A percentile compares a stretch with the other conserved stretches of the same genome.
These are phyloP conservation scores for Mythimna impura DNA, from an alignment of 2,888 invertebrate genomes.

Conservation along the genomic window DNA sequence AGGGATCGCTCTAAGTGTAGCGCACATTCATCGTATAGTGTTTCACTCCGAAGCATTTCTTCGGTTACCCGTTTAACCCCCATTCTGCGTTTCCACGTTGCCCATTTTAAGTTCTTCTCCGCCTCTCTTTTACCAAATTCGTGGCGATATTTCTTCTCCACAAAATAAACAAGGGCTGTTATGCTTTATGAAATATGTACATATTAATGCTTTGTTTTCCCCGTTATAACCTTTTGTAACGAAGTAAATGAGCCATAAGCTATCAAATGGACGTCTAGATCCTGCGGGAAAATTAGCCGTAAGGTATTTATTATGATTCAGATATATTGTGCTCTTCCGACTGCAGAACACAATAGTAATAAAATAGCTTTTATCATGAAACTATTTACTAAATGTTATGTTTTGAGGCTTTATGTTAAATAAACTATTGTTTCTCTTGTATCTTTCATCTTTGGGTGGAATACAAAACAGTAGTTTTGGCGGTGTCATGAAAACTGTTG, in stretches of 20 bases:
- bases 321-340: conserved; percentile 28
- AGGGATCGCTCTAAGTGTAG: conserved; percentile 50
- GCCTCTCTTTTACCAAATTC: conserved; percentile 29
- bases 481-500: conserved; percentile 45
- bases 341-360: background rate
- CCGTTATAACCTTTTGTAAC: conserved; percentile 50
- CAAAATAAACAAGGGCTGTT: conserved; percentile 49
- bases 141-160: conserved; percentile 30
- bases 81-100: conserved; percentile 10
- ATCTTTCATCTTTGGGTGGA: conserved; percentile 20
- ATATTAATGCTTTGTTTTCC: conserved; percentile 58
- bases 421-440: conserved; percentile 21
- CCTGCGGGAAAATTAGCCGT: conserved; percentile 54
- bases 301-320: conserved; percentile 42
- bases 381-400: conserved; percentile 9
- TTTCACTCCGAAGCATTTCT: conserved; percentile 48
- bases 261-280: conserved; percentile 53
- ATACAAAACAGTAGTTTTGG: conserved; percentile 8
- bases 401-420: conserved; percentile 8
- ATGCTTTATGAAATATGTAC: conserved; percentile 56
- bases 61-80: conserved; percentile 41
- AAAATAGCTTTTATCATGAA: conserved; percentile 22
- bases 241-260: conserved; percentile 57
- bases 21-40: conserved; percentile 45
- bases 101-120: conserved; percentile 7